Evolutionary conservation across 2,888 invertebrate species (phyloP).

Genomic region (Pemphredon lugubris): DNA sequence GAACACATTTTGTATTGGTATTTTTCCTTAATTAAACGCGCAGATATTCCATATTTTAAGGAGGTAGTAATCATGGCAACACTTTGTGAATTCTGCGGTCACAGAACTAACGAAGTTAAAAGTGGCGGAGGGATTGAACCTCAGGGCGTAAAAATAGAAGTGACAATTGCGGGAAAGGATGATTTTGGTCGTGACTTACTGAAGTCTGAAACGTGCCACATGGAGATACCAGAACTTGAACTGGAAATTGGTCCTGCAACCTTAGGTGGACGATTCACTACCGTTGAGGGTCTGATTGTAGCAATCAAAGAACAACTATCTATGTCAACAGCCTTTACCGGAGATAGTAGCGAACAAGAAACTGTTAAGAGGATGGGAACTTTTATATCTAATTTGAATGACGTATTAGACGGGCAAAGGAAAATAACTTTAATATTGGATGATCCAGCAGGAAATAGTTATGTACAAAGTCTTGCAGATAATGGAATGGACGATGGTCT

Average conservation of each 20-base stretch:
- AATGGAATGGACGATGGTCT: constrained; percentile 88
- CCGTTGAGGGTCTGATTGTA: constrained; percentile 93
- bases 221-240: constrained; percentile 93
- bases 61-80: constrained; percentile 99
- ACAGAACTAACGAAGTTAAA: constrained; percentile 97
- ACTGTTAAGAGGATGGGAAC: constrained; percentile 83
- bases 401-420: constrained; percentile 85
- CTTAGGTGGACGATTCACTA: constrained; percentile 96
- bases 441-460: constrained; percentile 99
- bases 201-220: constrained; percentile 93
- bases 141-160: constrained; percentile 89
- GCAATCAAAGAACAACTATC: constrained; percentile 90
- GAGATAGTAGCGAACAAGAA: constrained; percentile 86
- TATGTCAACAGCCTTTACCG: constrained; percentile 86
- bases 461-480: constrained; percentile 90
- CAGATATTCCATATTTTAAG: constrained; percentile 97
- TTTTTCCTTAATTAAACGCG: constrained; percentile 61
- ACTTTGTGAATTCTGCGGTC: constrained; percentile 94
- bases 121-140: constrained; percentile 94
- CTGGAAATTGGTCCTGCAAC: constrained; percentile 92
- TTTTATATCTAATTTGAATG: constrained; percentile 87
- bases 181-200: constrained; percentile 97
- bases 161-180: constrained; percentile 86
- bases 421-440: constrained; percentile 91
- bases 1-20: too few relatives aligned